phyloP scores from a whole-genome alignment of 2,113 vertebrate species.

The Plotosus lineatus region DNA sequence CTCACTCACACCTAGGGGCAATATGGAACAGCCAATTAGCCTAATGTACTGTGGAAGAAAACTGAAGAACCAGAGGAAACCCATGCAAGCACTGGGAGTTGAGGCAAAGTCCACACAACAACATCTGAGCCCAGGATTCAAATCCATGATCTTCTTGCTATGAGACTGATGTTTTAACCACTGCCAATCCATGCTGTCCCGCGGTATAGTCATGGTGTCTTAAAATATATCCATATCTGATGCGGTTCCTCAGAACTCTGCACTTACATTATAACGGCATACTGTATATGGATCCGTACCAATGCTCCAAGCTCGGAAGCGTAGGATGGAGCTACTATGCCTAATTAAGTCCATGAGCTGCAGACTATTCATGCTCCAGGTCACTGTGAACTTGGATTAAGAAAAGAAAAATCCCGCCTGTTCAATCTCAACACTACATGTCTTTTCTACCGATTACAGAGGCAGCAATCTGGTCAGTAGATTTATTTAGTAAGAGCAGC shows the following conservation, averaged over 20 bases:
- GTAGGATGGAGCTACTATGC: neutral
- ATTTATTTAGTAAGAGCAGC: slow-evolving; percentile 43
- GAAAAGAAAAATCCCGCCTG: slow-evolving; percentile 17
- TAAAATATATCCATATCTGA: neutral
- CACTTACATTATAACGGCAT: no score
- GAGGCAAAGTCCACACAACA: no score
- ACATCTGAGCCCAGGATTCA: no score
- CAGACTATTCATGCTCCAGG: slow-evolving; percentile 20
- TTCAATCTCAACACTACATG: slow-evolving; percentile 47
- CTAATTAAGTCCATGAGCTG: neutral
- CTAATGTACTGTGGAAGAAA: no score
- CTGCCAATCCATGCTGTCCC: no score
- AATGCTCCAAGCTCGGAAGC: neutral
- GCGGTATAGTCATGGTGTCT: neutral
- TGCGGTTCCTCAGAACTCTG: neutral
- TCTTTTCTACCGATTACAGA: slow-evolving; percentile 32
- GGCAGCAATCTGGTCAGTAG: slow-evolving; percentile 43
- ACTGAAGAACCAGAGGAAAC: no score
- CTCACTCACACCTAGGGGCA: no score
- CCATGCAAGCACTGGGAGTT: no score
- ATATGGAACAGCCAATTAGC: no score
- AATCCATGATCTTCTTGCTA: no score
- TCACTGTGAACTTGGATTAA: slow-evolving; percentile 45
- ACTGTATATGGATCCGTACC: neutral
- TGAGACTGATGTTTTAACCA: no score